phyloP scores from a whole-genome alignment of 2,797 vertebrate genomes.

The Acropternis orthonyx region DNA sequence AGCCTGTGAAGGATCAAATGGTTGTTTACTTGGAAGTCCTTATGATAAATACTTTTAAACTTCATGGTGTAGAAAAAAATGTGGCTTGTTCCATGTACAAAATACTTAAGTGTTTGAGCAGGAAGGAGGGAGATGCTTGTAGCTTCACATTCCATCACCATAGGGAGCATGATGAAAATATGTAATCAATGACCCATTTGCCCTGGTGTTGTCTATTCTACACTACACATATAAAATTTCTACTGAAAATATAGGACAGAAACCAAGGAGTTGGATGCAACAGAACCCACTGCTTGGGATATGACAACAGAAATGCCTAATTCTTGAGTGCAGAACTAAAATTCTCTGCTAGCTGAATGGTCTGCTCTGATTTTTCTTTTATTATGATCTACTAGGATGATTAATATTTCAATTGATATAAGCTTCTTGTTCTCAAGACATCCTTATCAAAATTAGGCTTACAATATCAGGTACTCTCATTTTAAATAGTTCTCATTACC shows the following conservation, averaged over 20 bases:
- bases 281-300: background rate
- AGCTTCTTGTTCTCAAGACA: background rate
- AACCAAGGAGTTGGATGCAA: background rate
- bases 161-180: background rate
- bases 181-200: background rate
- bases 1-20: background rate
- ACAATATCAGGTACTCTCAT: background rate
- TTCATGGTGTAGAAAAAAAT: background rate
- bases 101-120: background rate
- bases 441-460: background rate
- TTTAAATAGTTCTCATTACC: background rate
- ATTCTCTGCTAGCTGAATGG: background rate
- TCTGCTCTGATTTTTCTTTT: background rate
- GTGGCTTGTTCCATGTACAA: background rate
- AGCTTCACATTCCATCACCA: background rate
- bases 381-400: background rate
- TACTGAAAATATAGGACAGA: background rate
- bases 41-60: background rate
- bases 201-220: background rate
- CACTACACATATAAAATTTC: background rate
- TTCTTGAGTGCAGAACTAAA: background rate
- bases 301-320: background rate
- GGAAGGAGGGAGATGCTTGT: background rate
- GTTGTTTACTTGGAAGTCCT: background rate
- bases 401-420: background rate